A percentile compares a stretch with the other conserved stretches of the same genome.
These are phyloP conservation scores for Ceyx erithaca DNA, from an alignment of 2,797 vertebrate species.

Conservation along the genomic window DNA sequence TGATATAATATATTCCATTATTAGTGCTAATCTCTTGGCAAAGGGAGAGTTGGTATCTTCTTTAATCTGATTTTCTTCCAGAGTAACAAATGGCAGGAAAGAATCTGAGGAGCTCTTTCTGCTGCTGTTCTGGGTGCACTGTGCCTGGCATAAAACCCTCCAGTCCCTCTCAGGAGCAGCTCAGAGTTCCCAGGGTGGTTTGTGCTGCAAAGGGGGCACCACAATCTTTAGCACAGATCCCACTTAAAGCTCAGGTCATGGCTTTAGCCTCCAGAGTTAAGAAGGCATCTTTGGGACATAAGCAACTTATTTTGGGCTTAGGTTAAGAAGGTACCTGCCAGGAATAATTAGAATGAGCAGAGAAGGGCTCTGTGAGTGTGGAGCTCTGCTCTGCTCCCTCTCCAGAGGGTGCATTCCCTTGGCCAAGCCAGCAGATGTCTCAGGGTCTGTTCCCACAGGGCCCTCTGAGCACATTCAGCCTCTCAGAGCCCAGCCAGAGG, in stretches of 20 bases:
- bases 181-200: background rate
- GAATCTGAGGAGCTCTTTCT: background rate
- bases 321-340: background rate
- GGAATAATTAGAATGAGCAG: background rate
- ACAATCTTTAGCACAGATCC: background rate
- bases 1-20: no score
- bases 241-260: background rate
- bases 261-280: background rate
- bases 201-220: background rate
- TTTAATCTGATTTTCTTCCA: background rate
- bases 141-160: background rate
- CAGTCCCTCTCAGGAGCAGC: background rate
- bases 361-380: background rate
- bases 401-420: background rate
- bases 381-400: background rate
- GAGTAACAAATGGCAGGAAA: background rate
- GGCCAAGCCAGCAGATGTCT: background rate
- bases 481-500: background rate
- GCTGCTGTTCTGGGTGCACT: background rate
- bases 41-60: background rate
- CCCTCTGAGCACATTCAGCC: background rate
- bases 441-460: background rate
- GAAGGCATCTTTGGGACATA: background rate
- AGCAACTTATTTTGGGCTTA: background rate
- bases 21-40: background rate